Evolutionary conservation across 2,113 vertebrate species (phyloP), one percentile per base, ranked within the genome.

Genomic region (Pseudorhombus dupliciocellatus): DNA sequence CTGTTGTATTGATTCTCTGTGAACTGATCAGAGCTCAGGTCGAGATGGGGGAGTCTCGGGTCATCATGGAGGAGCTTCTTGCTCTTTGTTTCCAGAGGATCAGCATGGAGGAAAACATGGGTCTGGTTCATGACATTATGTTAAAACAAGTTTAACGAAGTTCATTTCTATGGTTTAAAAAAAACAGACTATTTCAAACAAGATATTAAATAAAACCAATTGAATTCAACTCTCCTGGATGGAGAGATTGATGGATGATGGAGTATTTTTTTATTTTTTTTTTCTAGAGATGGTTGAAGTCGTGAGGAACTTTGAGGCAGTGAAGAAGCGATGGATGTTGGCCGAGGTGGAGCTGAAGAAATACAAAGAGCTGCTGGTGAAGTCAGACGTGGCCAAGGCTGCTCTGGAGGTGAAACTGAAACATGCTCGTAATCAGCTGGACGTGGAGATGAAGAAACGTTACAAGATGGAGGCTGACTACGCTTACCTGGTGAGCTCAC

Each of bases 401-500:
- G 93, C 93, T 0, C 91, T 96, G 83, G 94, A 95, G 44, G 94
- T 96, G 66, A 93, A 94, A 75, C 92, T 96, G 54, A 95, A 95
- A 53, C 96, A 96, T 0, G 93, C 95, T 8, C 92, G 95, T 1
- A 95, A 96, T 85, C 95, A 96, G 81, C 91, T 96, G 83, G 94
- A 96, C 1, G 89, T 96, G 75, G 95, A 96, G 88, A 95, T 96
- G 92, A 95, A 93, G 84, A 95, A 94, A 44, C 92, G 95, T 22
- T 90, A 90, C 89, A 94, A 92, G 56, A 81, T 90, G 0, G 96
- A 96, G 28, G 87, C 90, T 0, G 94, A 95, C 84, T 93, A 93
- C 72, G 93, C 94, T 69, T 93, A 94, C 48, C 88, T 95, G 94
- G 95, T 96, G 26, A 48, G 75, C 42, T 44, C 42, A 18, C 1